Percentiles rank a stretch among this genome's conserved stretches.
phyloP scores from a whole-genome alignment of 2,888 invertebrate species.

The Osmoderma eremita region DNA sequence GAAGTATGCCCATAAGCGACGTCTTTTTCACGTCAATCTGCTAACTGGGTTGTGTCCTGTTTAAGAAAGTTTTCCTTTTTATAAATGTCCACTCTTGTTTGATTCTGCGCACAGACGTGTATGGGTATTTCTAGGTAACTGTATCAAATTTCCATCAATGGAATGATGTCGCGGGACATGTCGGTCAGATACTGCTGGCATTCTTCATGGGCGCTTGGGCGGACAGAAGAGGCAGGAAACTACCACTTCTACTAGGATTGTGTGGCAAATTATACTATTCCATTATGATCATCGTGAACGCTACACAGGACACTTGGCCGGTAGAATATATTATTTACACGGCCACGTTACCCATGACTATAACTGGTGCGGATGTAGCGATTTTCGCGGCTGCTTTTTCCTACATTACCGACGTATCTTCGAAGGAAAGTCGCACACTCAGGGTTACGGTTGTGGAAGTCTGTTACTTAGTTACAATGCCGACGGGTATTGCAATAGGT shows the following conservation, averaged over 20 bases:
- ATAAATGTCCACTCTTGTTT: no score
- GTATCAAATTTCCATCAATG: conserved; percentile 81
- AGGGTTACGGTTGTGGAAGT: conserved; percentile 85
- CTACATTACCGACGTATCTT: conserved; percentile 83
- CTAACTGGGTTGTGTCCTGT: no score
- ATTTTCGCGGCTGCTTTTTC: conserved; percentile 83
- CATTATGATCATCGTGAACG: conserved; percentile 77
- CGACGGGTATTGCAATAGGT: conserved; percentile 82
- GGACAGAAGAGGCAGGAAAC: conserved; percentile 80
- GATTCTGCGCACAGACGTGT: no score
- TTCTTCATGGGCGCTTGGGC: conserved; percentile 86
- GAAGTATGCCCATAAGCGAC: no score
- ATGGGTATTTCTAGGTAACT: conserved; percentile 68
- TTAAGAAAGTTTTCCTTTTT: no score
- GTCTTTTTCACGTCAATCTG: no score
- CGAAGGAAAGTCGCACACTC: conserved; percentile 75
- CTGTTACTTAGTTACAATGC: conserved; percentile 84
- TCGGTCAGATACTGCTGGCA: conserved; percentile 79
- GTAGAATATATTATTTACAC: conserved; percentile 79
- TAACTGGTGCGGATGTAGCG: conserved; percentile 82
- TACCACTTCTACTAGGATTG: conserved; percentile 77
- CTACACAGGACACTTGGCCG: conserved; percentile 71
- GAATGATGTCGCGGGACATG: conserved; percentile 79
- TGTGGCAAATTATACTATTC: conserved; percentile 81
- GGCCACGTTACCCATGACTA: conserved; percentile 79